Evolutionary conservation across 2,888 invertebrate genomes (phyloP).

Genomic region (Cephus sareptanus): DNA sequence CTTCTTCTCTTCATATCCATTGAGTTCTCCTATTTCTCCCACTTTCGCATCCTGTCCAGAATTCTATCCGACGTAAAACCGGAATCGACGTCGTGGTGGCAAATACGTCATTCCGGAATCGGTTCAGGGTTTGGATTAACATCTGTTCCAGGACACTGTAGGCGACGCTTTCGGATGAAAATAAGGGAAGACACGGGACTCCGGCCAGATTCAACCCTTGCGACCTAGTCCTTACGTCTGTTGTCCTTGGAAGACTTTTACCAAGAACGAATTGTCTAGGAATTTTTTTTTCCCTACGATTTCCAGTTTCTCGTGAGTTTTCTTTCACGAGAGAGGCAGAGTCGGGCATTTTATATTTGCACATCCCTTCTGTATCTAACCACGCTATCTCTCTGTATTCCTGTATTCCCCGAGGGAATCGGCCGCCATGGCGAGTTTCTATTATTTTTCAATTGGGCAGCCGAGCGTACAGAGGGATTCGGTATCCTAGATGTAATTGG

Average conservation of each 20-base stretch:
- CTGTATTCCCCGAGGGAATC: slow-evolving; percentile 31
- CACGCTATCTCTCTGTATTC: background rate
- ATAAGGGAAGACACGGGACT: background rate
- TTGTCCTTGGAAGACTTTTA: background rate
- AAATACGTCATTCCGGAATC: background rate
- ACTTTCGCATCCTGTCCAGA: background rate
- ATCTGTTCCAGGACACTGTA: background rate
- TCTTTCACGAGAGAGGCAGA: background rate
- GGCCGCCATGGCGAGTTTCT: slow-evolving; percentile 45
- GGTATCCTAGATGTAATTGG: slow-evolving; percentile 59
- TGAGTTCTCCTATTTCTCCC: background rate
- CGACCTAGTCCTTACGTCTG: background rate
- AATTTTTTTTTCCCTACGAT: background rate
- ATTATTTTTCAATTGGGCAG: slow-evolving; percentile 64
- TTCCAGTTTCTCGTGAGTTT: background rate
- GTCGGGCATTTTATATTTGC: background rate
- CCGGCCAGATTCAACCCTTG: background rate
- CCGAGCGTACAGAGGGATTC: slow-evolving; percentile 53
- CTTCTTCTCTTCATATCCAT: background rate
- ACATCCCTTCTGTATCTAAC: slow-evolving; percentile 3
- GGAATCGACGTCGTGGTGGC: background rate
- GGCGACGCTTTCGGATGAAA: too few relatives aligned
- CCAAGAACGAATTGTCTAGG: background rate
- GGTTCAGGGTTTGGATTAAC: background rate
- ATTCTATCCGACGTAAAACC: background rate